Evolutionary conservation across 2,113 vertebrate genomes (phyloP), one percentile per base, ranked within the genome.

Genomic region (Prochilodus magdalenae): DNA sequence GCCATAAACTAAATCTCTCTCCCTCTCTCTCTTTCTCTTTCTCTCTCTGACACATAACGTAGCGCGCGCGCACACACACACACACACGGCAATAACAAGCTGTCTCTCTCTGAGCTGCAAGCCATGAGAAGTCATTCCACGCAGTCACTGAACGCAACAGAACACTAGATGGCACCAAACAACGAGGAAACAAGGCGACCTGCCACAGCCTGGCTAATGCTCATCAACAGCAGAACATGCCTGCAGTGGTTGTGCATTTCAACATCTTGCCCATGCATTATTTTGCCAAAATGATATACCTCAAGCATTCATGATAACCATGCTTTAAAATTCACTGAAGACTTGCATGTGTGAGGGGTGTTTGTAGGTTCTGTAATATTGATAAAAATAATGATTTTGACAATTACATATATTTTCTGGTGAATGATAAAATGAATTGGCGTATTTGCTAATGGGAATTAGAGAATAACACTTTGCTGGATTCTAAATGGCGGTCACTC

Each of bases 101-200:
- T 15, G 10, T 62, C 40, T n/a, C 5, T 63, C 7, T 0, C 47
- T 22, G 62, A n/a, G 44, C 30, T 4, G 18, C 36, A 3, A 30
- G 73, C 40, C 63, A 44, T 49, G 16, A 73, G 5, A 36, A 36
- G 26, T n/a, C n/a, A n/a, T n/a, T n/a, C 10, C 53, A 47, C 20
- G 47, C 11, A 79, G 72, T 47, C 75, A 14, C 66, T 80, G 60
- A 30, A 22, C 30, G 14, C 27, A 71, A 49, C 20, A 27, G 10
- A 14, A 62, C 87, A 53, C 87, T 87, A 85, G 85, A 85, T 88
- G 85, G 83, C 85, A 79, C 75, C 87, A 88, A 67, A 88, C 75
- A 75, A 40, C 59, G 30, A 69, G 16, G 30, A 80, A 86, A 60
- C 26, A 76, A 40, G 47, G 55, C 15, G 14, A 65, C 40, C 6